phyloP scores from a whole-genome alignment of 2,113 vertebrate species.

The Pygoscelis adeliae region DNA sequence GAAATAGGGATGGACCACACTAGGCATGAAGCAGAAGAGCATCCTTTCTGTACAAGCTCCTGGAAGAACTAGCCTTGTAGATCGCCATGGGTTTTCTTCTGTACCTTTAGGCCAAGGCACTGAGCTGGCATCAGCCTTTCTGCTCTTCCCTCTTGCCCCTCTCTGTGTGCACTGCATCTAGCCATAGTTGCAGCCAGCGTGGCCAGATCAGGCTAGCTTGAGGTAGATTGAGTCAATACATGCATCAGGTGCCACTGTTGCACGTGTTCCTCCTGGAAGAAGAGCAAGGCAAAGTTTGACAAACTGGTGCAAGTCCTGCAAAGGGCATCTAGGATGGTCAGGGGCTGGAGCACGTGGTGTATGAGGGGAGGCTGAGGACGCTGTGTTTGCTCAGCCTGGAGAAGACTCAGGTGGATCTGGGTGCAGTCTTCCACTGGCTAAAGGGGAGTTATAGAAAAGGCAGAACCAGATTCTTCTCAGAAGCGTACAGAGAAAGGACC shows the following conservation, averaged over 20 bases:
- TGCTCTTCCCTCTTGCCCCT: not conserved
- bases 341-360: not conserved
- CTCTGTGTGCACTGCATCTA: not conserved
- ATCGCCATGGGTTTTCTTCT: not conserved
- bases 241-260: not conserved
- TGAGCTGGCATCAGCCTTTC: not conserved
- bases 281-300: not conserved
- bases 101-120: not conserved
- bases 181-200: not conserved
- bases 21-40: not conserved
- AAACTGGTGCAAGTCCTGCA: not conserved
- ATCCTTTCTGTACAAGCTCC: not conserved
- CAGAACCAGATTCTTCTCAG: not conserved
- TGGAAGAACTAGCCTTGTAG: not conserved
- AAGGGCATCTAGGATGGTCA: not conserved
- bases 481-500: not conserved
- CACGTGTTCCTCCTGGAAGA: not conserved
- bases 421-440: not conserved
- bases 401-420: not conserved
- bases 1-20: not conserved
- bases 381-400: not conserved
- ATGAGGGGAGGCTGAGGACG: not conserved
- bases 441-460: not conserved
- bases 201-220: not conserved
- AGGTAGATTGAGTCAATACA: not conserved